Evolutionary conservation across 2,797 vertebrate genomes (phyloP), one percentile per base, ranked within the genome.

Genomic region (Remorina albescens): DNA sequence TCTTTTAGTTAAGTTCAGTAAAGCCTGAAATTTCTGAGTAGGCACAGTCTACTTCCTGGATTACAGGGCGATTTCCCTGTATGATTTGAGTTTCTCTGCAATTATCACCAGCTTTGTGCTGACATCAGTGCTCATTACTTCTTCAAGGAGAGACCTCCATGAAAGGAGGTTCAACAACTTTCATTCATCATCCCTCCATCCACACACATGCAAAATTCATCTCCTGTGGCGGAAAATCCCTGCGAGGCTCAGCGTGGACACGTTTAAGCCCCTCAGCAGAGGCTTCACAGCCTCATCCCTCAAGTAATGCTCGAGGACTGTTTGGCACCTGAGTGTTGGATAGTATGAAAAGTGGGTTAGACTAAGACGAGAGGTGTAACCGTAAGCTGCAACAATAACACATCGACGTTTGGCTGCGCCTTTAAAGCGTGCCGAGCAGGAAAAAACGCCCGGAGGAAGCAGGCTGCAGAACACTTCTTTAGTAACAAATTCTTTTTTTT

Each of bases 401-500:
- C 8, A 32, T 34, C 16, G 49, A 36, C 1, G 6, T 53, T 7
- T 19, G 23, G 46, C 2, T 23, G 4, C 23, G 6, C 7, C 9
- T 42, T 21, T 4, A 8, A 15, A 26, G 19, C 42, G 42, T 18
- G 21, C 47, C 8, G 9, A 37, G 36, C 34, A 19, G n/a, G 32
- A 36, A 15, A 49, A 6, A 34, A 18, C 11, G 18, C 7, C 8
- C 8, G 26, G 53, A 81, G 62, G 36, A 86, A 89, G 19, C 56
- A 86, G 47, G 55, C 54, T 0, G 60, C 50, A 78, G 60, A 1
- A 68, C 64, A 78, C 15, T 12, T 69, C 49, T 88, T 88, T 94
- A 91, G 93, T 94, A 94, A 94, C 92, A 94, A 94, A 93, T 90
- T 89, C 72, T 93, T 93, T 91, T 94, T 95, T n/a, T n/a, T n/a